Evolutionary conservation across 2,888 invertebrate genomes (phyloP), one percentile per base, ranked within the genome.

Genomic region (Acleris emargana): DNA sequence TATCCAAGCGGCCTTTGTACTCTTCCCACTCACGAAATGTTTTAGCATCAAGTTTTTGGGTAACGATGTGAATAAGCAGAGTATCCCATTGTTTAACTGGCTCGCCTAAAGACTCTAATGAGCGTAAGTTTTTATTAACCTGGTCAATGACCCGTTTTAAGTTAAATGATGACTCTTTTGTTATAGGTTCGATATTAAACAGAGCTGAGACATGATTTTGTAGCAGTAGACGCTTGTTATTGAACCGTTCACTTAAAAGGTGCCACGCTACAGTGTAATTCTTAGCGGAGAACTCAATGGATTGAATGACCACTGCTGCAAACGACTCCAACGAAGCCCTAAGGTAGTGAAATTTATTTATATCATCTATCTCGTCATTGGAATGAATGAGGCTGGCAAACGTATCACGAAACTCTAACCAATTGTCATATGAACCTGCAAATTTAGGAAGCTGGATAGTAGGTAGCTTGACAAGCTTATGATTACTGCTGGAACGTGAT

Each of bases 181-280:
- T n/a, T n/a, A n/a, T n/a, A n/a, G n/a, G n/a, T n/a, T 68, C 53
- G 16, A 71, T 17, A 28, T 66, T 69, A 53, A 71, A 71, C n/a
- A 70, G 57, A n/a, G 66, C 54, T 6, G 64, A 51, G 2, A 68
- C 61, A 54, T 70, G 70, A 62, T 68, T 68, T 42, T 70, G 62
- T 38, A 64, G 43, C 11, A 69, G 32, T 11, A 71, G 38, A 17
- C 62, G 62, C 25, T 69, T 69, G 22, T 68, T 67, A 50, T 69
- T 47, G 45, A 58, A 69, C n/a, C 68, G 28, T 3, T 72, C 68
- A 58, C 68, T 64, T 1, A 70, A 20, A 0, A 69, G 20, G 11
- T 62, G 28, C 64, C 69, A 69, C 0, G 69, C 70, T 1, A 67
- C 25, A 20, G 9, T 3, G 43, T 69, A 68, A 53, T 68, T 69